Evolutionary conservation across 2,113 vertebrate species (phyloP).

Genomic region (Chlorodrepanis virens): DNA sequence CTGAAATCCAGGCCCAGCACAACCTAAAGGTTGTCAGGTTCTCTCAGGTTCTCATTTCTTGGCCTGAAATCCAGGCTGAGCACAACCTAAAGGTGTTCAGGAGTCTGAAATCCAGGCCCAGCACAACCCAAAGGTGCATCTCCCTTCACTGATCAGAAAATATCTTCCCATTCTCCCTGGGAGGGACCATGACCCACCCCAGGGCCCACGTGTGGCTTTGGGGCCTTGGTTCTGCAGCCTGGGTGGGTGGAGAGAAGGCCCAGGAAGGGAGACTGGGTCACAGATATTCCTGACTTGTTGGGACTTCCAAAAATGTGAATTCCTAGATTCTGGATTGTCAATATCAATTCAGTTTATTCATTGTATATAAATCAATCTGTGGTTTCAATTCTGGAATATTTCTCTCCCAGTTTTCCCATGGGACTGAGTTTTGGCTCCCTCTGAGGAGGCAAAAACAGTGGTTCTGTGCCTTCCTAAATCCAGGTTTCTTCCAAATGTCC

Average conservation of each 20-base stretch:
- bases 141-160: neutral
- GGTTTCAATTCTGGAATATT: neutral
- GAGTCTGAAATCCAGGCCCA: neutral
- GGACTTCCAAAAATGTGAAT: neutral
- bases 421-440: neutral
- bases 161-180: accelerated
- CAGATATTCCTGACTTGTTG: neutral
- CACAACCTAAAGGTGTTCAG: neutral
- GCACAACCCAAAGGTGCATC: too few relatives aligned
- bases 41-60: too few relatives aligned
- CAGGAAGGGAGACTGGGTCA: neutral
- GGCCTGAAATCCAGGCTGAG: neutral
- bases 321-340: neutral
- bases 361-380: accelerated
- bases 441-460: neutral
- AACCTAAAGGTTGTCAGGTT: too few relatives aligned
- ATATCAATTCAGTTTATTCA: accelerated
- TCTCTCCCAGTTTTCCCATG: too few relatives aligned
- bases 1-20: neutral
- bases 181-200: neutral
- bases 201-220: neutral
- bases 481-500: neutral
- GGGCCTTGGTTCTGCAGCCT: neutral
- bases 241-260: neutral
- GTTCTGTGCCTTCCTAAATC: neutral